Evolutionary conservation across 2,113 vertebrate genomes (phyloP).

Genomic region (Myrmecophaga tridactyla): DNA sequence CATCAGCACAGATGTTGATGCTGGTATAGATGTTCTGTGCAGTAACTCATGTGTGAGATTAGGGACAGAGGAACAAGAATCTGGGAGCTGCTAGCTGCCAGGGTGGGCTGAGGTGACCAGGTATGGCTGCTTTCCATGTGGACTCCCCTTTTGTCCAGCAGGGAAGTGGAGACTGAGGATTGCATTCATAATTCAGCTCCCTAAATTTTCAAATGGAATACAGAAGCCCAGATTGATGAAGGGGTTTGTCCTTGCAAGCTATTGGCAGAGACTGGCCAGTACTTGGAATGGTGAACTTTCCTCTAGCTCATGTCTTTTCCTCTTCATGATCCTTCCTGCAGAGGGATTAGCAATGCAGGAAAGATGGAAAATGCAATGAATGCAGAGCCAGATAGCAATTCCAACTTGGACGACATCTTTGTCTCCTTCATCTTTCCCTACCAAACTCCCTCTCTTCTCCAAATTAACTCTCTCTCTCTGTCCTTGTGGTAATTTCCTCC

Average conservation of each 20-base stretch:
- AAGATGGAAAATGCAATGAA: rapidly evolving
- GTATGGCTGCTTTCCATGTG: not conserved
- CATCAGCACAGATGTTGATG: not conserved
- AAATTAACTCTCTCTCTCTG: not conserved
- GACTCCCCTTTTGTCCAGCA: not conserved
- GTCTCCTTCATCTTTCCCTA: not conserved
- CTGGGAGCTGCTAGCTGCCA: not conserved
- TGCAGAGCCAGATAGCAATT: not conserved
- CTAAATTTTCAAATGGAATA: not conserved
- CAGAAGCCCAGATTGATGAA: not conserved
- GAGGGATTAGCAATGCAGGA: not conserved
- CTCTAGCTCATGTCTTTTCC: not conserved
- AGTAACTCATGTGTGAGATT: constrained; percentile 42
- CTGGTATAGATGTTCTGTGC: constrained; percentile 44
- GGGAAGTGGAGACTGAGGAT: no score
- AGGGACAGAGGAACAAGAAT: not conserved
- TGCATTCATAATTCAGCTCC: not conserved
- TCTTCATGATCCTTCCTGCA: not conserved
- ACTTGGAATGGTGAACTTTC: not conserved
- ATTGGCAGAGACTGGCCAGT: not conserved
- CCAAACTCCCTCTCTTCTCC: not conserved
- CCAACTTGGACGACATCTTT: not conserved
- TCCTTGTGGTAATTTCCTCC: not conserved
- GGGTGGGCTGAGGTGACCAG: not conserved
- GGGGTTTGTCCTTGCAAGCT: not conserved